phyloP scores from a whole-genome alignment of 2,113 vertebrate species.

The Prochilodus magdalenae region DNA sequence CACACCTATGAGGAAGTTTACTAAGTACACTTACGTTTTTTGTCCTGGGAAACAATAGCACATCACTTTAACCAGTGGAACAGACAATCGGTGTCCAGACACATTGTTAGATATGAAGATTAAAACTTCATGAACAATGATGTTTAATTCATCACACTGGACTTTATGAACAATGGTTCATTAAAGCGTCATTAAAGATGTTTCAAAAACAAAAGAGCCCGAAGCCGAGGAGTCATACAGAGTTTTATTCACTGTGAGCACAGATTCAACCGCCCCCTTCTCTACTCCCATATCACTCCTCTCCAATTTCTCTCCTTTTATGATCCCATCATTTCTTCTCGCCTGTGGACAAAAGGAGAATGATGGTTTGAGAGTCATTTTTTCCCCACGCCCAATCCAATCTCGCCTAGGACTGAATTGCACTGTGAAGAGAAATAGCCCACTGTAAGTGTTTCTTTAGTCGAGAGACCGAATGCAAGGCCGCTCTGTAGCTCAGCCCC shows the following conservation, averaged over 20 bases:
- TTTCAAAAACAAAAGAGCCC: background rate
- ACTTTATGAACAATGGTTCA: too few species aligned
- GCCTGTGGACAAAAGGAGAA: conserved; percentile 23
- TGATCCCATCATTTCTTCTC: conserved; percentile 15
- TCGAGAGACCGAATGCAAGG: background rate
- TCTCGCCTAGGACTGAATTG: background rate
- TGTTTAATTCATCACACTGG: too few species aligned
- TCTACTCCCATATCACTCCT: background rate
- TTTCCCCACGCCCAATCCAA: background rate
- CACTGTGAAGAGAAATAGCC: background rate
- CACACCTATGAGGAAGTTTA: too few species aligned
- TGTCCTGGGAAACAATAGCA: too few species aligned
- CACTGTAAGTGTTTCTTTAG: background rate
- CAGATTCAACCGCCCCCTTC: background rate
- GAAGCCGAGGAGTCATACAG: background rate
- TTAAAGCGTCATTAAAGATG: too few species aligned
- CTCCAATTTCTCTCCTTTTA: background rate
- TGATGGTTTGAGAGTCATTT: background rate
- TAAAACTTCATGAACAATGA: too few species aligned
- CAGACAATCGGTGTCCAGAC: background rate
- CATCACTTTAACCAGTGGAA: too few species aligned
- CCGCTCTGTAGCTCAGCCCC: background rate
- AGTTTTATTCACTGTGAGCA: background rate
- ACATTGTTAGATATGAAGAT: background rate
- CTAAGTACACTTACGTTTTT: too few species aligned